Conservation (phyloP, 2,113 vertebrate genomes). For the Phalacrocorax brasilianus region DNA sequence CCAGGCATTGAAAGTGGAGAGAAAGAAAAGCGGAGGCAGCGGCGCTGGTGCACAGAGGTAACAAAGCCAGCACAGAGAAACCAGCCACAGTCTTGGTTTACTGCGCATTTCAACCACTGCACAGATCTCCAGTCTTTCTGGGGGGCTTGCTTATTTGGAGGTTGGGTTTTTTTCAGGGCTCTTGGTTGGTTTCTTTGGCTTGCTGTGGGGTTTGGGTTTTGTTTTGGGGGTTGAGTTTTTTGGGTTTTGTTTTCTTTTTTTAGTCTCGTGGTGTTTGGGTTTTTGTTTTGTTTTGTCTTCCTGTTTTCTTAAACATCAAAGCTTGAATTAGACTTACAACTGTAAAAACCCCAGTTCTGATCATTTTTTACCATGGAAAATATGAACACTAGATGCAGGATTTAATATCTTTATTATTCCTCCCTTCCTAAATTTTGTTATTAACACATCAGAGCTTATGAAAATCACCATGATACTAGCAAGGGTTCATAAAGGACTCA, state of each 20-base stretch:
- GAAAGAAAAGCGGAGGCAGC: not conserved
- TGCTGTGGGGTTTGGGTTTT: not conserved
- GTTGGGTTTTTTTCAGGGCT: not conserved
- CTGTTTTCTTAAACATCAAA: not conserved
- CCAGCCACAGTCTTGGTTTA: too few species aligned
- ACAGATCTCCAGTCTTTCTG: not conserved
- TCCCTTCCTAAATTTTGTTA: not conserved
- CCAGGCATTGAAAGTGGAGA: fast-evolving
- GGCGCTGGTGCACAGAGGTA: not conserved
- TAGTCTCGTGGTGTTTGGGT: not conserved
- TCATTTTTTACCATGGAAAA: not conserved
- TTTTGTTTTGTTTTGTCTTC: not conserved
- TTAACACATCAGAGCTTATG: not conserved
- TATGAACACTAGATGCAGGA: not conserved
- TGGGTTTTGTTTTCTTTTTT: not conserved
- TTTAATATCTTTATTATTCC: not conserved
- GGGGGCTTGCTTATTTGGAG: not conserved
- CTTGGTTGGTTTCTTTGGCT: not conserved
- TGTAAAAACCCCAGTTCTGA: not conserved
- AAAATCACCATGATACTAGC: not conserved
- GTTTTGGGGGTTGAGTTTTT: too few species aligned
- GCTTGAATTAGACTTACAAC: not conserved
- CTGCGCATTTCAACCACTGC: not conserved
- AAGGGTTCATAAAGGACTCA: not conserved
- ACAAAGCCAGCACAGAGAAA: not conserved